phyloP scores from a whole-genome alignment of 2,888 invertebrate species.

The Hemistola chrysoprasaria region DNA sequence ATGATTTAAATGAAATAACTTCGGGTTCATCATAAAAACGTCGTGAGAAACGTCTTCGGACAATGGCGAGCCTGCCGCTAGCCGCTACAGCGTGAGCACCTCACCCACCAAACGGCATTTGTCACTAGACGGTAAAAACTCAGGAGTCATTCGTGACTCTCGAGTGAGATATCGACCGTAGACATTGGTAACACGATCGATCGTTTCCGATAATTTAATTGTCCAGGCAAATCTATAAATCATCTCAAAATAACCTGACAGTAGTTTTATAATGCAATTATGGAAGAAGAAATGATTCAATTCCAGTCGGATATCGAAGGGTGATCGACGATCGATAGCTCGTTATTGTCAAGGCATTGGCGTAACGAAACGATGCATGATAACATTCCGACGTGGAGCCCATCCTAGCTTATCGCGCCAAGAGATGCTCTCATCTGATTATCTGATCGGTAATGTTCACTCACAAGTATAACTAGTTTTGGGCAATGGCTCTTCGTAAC shows the following conservation, averaged over 20 bases:
- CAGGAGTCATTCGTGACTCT: slow-evolving; percentile 51
- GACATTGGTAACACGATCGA: slow-evolving; percentile 46
- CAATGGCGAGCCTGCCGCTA: slow-evolving; percentile 52
- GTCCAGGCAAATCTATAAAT: slow-evolving; percentile 32
- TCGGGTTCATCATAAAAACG: slow-evolving; percentile 63
- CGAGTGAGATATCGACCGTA: slow-evolving; percentile 54
- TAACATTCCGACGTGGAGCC: slow-evolving; percentile 54
- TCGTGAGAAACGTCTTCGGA: slow-evolving; percentile 63
- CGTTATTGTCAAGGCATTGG: slow-evolving; percentile 35
- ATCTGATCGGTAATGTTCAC: slow-evolving; percentile 46
- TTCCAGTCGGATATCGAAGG: slow-evolving; percentile 20
- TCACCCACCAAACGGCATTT: slow-evolving; percentile 39
- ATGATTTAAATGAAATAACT: slow-evolving; percentile 58
- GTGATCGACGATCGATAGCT: slow-evolving; percentile 26
- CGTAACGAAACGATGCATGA: slow-evolving; percentile 50
- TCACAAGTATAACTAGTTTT: slow-evolving; percentile 35
- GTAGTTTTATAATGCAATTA: slow-evolving; percentile 29
- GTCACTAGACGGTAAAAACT: slow-evolving; percentile 54
- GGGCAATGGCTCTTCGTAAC: slow-evolving; percentile 32
- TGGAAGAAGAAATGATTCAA: slow-evolving; percentile 20
- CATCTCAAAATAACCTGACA: slow-evolving; percentile 26
- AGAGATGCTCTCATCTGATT: slow-evolving; percentile 31
- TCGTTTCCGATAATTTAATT: slow-evolving; percentile 43
- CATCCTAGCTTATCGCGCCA: slow-evolving; percentile 38
- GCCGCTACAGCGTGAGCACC: slow-evolving; percentile 38